These are phyloP conservation scores for Cephus cinctus DNA, from an alignment of 1,140 invertebrate genomes.

Conservation along the genomic window DNA sequence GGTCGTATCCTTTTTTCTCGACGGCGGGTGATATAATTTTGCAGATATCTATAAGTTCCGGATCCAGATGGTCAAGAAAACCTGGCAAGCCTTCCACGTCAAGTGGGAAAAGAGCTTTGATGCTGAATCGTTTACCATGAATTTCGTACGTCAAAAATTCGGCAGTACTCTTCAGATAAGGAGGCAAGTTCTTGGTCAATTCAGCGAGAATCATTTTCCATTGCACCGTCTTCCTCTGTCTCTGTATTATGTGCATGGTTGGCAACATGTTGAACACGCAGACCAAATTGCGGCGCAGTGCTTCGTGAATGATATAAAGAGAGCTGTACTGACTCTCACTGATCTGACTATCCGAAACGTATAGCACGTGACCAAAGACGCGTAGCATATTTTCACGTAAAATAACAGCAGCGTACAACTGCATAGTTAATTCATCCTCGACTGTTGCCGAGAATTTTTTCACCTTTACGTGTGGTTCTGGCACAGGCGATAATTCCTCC, in stretches of 20 bases:
- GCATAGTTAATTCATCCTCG: background rate
- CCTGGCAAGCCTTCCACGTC: background rate
- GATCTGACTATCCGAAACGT: conserved; percentile 10
- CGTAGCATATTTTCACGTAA: conserved; percentile 22
- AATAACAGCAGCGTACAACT: background rate
- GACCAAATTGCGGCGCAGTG: conserved; percentile 12
- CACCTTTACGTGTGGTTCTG: too few species aligned
- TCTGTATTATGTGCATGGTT: conserved; percentile 3
- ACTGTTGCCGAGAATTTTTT: too few species aligned
- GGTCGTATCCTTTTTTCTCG: background rate
- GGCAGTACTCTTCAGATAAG: conserved; percentile 13
- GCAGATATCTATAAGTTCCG: background rate
- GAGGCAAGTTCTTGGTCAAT: conserved; percentile 11
- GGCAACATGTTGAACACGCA: conserved; percentile 14
- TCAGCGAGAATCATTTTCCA: background rate
- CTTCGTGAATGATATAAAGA: conserved; percentile 15
- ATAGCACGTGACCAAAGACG: conserved; percentile 23
- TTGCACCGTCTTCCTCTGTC: conserved; percentile 5
- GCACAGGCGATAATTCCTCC: too few species aligned
- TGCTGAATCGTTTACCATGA: background rate
- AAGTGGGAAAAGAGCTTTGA: background rate
- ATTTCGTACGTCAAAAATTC: conserved; percentile 9
- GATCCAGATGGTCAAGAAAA: background rate
- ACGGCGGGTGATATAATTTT: too few species aligned
- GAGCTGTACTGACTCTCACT: conserved; percentile 18